phyloP scores from a whole-genome alignment of 2,888 invertebrate genomes.

The Phortica okadai region DNA sequence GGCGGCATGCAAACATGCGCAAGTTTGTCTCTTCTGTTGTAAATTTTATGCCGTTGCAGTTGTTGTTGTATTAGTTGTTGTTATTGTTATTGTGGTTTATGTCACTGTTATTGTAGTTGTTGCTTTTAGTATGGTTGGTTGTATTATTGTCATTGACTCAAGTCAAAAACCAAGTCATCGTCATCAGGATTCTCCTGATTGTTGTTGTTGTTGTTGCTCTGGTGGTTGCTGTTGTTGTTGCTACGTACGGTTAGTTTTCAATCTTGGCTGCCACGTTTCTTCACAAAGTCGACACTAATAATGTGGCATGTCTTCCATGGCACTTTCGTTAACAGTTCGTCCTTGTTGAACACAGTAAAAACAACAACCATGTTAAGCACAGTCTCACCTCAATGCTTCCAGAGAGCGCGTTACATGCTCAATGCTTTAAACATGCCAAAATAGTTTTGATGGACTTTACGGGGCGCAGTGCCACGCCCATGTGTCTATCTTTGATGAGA shows the following conservation, averaged over 20 bases:
- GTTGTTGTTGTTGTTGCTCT: conserved; percentile 51
- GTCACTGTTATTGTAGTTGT: too few relatives aligned
- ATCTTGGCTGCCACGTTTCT: neutral
- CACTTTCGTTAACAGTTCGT: too few relatives aligned
- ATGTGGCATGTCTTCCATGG: too few relatives aligned
- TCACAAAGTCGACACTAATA: too few relatives aligned
- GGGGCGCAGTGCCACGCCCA: too few relatives aligned
- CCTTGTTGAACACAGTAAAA: too few relatives aligned
- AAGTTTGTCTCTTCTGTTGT: conserved; percentile 18
- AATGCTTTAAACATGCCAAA: too few relatives aligned
- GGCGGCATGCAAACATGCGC: conserved; percentile 55
- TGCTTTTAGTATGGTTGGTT: neutral
- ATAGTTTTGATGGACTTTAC: too few relatives aligned
- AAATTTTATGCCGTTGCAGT: conserved; percentile 7
- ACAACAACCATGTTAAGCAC: too few relatives aligned
- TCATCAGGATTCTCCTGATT: conserved; percentile 10
- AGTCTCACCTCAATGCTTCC: too few relatives aligned
- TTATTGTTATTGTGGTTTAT: neutral
- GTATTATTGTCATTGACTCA: conserved; percentile 6
- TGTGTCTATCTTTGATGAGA: too few relatives aligned
- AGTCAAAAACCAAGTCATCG: neutral
- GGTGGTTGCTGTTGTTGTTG: conserved; percentile 41
- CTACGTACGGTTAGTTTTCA: conserved; percentile 22
- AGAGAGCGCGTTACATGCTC: too few relatives aligned
- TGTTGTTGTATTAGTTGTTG: neutral